phyloP scores from a whole-genome alignment of 2,113 vertebrate genomes.

The Colossoma macropomum region DNA sequence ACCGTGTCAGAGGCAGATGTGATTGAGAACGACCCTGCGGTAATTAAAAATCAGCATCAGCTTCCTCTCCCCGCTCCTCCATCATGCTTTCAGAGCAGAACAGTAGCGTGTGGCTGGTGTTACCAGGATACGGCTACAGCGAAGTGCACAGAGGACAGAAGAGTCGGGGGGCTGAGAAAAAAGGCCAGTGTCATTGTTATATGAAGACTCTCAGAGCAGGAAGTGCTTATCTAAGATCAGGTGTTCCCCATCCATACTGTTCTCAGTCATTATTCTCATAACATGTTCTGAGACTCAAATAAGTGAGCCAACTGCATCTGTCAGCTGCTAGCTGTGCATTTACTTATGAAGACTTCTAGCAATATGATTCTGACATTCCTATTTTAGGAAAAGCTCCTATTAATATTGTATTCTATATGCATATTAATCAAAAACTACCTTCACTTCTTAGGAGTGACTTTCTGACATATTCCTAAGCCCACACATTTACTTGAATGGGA shows the following conservation, averaged over 20 bases:
- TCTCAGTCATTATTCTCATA: constrained; percentile 7
- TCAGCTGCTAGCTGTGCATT: neutral
- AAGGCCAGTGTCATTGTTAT: neutral
- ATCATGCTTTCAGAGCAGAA: neutral
- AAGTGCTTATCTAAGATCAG: constrained; percentile 5
- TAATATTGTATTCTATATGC: neutral
- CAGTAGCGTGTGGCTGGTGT: neutral
- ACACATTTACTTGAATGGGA: neutral
- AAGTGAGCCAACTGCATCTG: neutral
- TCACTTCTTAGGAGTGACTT: neutral
- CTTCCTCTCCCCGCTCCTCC: constrained; percentile 25
- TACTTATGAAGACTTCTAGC: neutral
- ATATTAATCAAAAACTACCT: too few species aligned
- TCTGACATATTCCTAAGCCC: neutral
- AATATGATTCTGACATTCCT: neutral
- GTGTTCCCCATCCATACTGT: neutral
- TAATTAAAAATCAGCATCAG: constrained; percentile 47
- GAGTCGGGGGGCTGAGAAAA: constrained; percentile 1
- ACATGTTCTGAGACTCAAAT: neutral
- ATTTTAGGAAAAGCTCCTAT: neutral
- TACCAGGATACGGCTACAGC: constrained; percentile 5
- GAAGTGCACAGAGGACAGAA: neutral
- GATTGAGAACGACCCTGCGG: constrained; percentile 28
- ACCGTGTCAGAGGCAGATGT: constrained; percentile 14
- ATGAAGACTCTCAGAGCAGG: constrained; percentile 15